phyloP scores from a whole-genome alignment of 2,888 invertebrate species.

The Lepidocyrtinus sp. region DNA sequence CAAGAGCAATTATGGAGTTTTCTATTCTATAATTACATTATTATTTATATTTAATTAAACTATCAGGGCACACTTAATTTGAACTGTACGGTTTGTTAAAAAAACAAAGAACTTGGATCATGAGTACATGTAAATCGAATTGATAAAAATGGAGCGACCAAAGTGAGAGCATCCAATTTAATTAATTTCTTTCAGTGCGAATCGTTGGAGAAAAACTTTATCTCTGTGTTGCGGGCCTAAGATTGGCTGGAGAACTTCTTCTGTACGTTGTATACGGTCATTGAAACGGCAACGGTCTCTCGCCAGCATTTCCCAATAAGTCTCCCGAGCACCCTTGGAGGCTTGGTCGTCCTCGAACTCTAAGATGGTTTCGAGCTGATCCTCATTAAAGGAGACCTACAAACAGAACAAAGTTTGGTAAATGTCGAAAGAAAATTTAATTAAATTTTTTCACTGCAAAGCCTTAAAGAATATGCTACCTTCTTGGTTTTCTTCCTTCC shows the following conservation, averaged over 20 bases:
- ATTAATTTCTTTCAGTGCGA: slow-evolving; percentile 2
- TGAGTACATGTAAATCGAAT: no score
- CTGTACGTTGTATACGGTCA: slow-evolving; percentile 72
- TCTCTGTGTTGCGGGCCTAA: slow-evolving; percentile 74
- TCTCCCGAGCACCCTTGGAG: slow-evolving; percentile 76
- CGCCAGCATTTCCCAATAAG: slow-evolving; percentile 77
- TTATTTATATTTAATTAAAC: no score
- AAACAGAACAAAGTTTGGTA: slow-evolving; percentile 62
- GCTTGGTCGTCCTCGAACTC: slow-evolving; percentile 77
- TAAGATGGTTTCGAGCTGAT: slow-evolving; percentile 74
- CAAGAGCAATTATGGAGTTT: no score
- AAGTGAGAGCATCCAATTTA: no score
- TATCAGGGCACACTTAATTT: no score
- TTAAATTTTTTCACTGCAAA: no score
- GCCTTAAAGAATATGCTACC: slow-evolving; percentile 21
- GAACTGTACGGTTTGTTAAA: no score
- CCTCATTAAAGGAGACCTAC: slow-evolving; percentile 76
- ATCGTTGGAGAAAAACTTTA: slow-evolving; percentile 73
- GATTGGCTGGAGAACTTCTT: slow-evolving; percentile 72
- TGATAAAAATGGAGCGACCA: no score
- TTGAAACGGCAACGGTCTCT: slow-evolving; percentile 75
- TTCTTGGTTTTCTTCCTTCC: slow-evolving; percentile 36
- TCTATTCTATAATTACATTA: no score
- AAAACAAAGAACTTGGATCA: no score
- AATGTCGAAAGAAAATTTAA: not conserved